phyloP scores from a whole-genome alignment of 2,797 vertebrate species.

The Sebastes trivittatus region DNA sequence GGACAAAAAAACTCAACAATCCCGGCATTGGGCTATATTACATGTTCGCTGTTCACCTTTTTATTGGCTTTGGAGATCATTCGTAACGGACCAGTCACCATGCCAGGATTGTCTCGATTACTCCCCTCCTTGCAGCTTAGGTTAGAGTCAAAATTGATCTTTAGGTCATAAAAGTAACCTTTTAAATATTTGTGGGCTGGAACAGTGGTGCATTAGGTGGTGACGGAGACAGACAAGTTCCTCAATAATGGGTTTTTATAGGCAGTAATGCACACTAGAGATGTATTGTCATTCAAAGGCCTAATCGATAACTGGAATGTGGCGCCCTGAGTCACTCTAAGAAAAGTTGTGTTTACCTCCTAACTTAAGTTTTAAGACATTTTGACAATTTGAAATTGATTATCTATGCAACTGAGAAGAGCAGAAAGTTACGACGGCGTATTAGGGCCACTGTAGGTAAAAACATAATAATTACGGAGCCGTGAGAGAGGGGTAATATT shows the following conservation, averaged over 20 bases:
- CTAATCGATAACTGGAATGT: constrained; percentile 19
- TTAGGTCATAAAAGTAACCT: constrained; percentile 36
- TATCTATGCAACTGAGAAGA: not conserved
- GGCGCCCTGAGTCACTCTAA: not conserved
- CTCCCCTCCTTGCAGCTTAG: not conserved
- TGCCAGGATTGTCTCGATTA: not conserved
- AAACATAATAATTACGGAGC: too few species aligned
- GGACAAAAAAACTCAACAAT: not conserved
- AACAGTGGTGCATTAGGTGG: constrained; percentile 28
- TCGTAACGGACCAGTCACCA: not conserved
- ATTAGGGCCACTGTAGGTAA: too few species aligned
- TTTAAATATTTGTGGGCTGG: constrained; percentile 43
- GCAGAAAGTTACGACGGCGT: too few species aligned
- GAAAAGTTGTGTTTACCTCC: not conserved
- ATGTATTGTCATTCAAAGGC: constrained; percentile 20
- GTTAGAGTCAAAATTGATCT: constrained; percentile 27
- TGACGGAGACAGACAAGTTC: constrained; percentile 10
- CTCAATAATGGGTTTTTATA: constrained; percentile 9
- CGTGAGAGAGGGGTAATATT: too few species aligned
- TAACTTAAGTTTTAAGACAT: not conserved
- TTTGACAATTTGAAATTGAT: not conserved
- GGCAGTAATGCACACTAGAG: not conserved
- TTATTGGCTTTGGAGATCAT: not conserved
- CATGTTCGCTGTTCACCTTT: not conserved
- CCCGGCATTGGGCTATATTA: not conserved